Percentiles rank a stretch among this genome's conserved stretches.
These are phyloP conservation scores for Platalea minor DNA, from an alignment of 2,797 vertebrate species.

Conservation along the genomic window DNA sequence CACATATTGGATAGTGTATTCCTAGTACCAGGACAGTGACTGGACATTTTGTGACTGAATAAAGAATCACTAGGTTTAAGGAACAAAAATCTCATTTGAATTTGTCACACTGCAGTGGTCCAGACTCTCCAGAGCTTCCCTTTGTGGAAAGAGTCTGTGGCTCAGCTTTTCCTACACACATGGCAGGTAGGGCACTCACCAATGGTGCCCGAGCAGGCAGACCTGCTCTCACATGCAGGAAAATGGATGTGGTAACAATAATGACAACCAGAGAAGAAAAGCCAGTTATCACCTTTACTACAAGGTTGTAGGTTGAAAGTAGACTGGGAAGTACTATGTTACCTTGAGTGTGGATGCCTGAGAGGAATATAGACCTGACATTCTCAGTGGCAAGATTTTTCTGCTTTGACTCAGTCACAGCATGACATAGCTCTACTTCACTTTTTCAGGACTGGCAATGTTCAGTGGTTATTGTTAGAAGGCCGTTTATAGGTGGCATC, in stretches of 20 bases:
- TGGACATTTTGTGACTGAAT: background rate
- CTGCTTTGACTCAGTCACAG: background rate
- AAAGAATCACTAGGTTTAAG: background rate
- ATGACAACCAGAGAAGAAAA: background rate
- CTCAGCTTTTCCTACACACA: background rate
- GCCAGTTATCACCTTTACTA: background rate
- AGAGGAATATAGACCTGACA: background rate
- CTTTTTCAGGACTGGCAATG: background rate
- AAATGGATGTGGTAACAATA: background rate
- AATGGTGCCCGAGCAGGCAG: background rate
- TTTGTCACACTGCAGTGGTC: background rate
- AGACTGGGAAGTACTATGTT: background rate
- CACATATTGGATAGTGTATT: background rate
- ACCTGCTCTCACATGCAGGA: background rate
- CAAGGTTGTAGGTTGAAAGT: background rate
- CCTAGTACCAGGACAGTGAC: background rate
- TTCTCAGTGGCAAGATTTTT: background rate
- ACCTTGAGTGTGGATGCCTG: background rate
- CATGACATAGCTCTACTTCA: fast-evolving
- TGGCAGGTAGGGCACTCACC: background rate
- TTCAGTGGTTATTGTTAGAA: background rate
- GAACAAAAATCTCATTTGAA: background rate
- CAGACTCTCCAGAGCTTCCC: background rate
- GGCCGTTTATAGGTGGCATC: background rate
- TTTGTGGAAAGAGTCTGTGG: background rate